These are phyloP conservation scores for Cartodere bifasciata DNA, from an alignment of 2,888 invertebrate genomes.

Conservation along the genomic window DNA sequence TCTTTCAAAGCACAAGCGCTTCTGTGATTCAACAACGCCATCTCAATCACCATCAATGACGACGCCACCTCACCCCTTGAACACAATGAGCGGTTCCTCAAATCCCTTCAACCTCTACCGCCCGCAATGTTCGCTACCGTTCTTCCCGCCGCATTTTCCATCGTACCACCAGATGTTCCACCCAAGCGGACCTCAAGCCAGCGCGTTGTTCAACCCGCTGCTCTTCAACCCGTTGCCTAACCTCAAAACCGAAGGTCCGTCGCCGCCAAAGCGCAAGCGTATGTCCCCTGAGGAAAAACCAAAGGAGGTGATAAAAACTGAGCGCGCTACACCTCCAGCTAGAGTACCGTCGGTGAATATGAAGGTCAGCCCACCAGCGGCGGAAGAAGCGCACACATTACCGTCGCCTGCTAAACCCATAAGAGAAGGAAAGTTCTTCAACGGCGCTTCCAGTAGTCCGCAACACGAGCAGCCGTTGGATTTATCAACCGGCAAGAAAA, in stretches of 20 bases:
- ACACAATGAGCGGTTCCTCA: conserved; percentile 28
- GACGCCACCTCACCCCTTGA: conserved; percentile 25
- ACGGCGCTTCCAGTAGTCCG: conserved; percentile 28
- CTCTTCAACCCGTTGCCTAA: conserved; percentile 44
- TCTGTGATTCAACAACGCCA: conserved; percentile 74
- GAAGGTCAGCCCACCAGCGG: conserved; percentile 54
- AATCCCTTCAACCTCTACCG: conserved; percentile 61
- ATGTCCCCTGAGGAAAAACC: conserved; percentile 24
- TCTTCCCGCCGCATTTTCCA: conserved; percentile 51
- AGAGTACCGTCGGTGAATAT: conserved; percentile 31
- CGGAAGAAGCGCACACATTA: conserved; percentile 52
- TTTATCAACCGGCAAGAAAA: conserved; percentile 42
- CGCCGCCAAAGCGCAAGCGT: conserved; percentile 25
- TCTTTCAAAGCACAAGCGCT: conserved; percentile 88
- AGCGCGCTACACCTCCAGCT: conserved; percentile 46
- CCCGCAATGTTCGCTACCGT: conserved; percentile 44
- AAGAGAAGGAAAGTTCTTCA: conserved; percentile 22
- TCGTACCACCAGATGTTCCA: conserved; percentile 34
- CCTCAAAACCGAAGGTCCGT: conserved; percentile 36
- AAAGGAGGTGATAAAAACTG: conserved; percentile 26
- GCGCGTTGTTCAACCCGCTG: conserved; percentile 48
- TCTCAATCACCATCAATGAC: conserved; percentile 28
- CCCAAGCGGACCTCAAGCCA: conserved; percentile 37
- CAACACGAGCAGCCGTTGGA: conserved; percentile 60
- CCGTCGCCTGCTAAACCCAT: conserved; percentile 52